phyloP scores from a whole-genome alignment of 2,888 invertebrate genomes.

The Ischnus inquisitorius region DNA sequence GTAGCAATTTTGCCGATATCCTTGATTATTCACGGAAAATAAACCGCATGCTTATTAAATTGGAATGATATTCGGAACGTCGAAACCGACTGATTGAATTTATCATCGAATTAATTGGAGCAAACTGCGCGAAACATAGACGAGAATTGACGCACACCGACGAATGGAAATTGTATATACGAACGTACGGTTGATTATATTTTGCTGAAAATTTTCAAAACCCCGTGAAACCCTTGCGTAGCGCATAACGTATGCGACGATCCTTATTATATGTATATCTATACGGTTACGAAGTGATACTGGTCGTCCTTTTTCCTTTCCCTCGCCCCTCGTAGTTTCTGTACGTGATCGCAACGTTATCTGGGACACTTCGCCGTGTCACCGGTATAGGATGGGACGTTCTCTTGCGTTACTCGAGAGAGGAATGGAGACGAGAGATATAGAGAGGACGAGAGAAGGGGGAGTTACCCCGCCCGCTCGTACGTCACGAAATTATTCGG shows the following conservation, averaged over 20 bases:
- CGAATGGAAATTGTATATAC: not conserved
- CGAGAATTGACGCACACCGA: not conserved
- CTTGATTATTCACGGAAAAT: not conserved
- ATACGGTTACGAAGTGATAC: conserved; percentile 6
- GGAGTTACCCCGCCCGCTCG: conserved; percentile 69
- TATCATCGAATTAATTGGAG: conserved; percentile 48
- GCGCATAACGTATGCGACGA: too few relatives aligned
- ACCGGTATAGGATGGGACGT: not conserved
- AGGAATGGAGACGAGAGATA: not conserved
- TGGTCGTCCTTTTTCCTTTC: conserved; percentile 14
- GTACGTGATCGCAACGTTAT: conserved; percentile 67
- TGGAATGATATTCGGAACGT: conserved; percentile 31
- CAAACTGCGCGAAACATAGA: conserved; percentile 20
- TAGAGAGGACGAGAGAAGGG: conserved; percentile 18
- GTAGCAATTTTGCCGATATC: not conserved
- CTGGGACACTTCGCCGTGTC: conserved; percentile 52
- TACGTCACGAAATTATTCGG: conserved; percentile 80
- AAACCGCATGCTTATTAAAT: conserved; percentile 32
- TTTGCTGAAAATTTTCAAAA: conserved; percentile 18
- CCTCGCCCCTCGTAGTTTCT: conserved; percentile 51
- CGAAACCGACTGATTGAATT: conserved; percentile 29
- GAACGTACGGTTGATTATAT: too few relatives aligned
- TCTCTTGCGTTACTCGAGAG: not conserved
- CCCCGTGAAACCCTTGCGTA: too few relatives aligned
- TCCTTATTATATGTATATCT: not conserved